Evolutionary conservation across 2,113 vertebrate genomes (phyloP), one percentile per base, ranked within the genome.

Genomic region (Stigmatopora nigra): DNA sequence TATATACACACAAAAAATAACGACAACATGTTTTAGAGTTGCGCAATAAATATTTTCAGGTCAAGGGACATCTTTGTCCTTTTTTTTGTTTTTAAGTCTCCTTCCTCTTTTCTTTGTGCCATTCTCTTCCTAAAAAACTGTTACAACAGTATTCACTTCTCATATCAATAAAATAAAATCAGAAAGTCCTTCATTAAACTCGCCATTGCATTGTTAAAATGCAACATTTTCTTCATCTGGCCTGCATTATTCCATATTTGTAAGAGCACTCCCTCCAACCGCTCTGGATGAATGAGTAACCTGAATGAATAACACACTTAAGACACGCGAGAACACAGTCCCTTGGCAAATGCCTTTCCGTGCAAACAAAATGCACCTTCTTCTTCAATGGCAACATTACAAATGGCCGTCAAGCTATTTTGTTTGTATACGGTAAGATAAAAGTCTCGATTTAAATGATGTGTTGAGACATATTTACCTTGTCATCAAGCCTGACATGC

Each of bases 251-350:
- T 55, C 19, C 12, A 7, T 71, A 80, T 69, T 76, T 82, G 78
- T 82, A n/a, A 86, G 80, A 76, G 76, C 79, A 81, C 83, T 85
- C 82, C 86, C 80, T 83, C 62, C 46, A 60, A 60, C 49, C 70
- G 36, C 63, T 65, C 76, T 68, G 73, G 78, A 85, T 87, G 82
- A 87, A 89, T 87, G 80, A 87, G 77, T 89, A 89, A 86, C 86
- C 72, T 55, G 76, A 46, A 74, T 79, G 76, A 82, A 73, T 72
- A 78, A 78, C 76, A 77, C 65, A 76, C 61, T 73, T 41, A 78
- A 44, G 57, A 19, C 72, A 71, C 75, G 75, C 57, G 68, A 68
- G 65, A 45, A 63, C 53, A 67, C 3, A 79, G 65, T 77, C 64
- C 74, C 63, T 69, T 76, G 82, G 76, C 80, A 76, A 80, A 80